Base-by-base conservation (phyloP, 2,113 vertebrate species). In the Seriola quinqueradiata region DNA sequence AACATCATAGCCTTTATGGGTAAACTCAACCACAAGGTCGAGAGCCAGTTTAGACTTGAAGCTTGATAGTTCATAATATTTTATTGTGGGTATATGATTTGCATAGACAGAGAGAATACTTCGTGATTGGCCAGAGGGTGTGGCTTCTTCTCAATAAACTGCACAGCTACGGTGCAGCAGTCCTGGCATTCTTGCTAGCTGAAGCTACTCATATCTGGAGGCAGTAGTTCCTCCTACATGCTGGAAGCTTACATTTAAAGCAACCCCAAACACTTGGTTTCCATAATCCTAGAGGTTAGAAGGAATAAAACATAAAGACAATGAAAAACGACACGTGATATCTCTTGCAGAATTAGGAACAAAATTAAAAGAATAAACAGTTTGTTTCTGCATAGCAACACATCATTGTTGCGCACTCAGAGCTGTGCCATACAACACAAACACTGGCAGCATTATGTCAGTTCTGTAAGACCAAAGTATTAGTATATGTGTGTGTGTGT, bases 1-100 rank as follows among this genome's bases (percentile, higher is more conserved):
- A 70, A 89, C 74, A 36, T 73, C 40, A 38, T 42, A 75, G 79
- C 50, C 61, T 80, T 81, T 78, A 46, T 87, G 87, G 75, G 70
- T 86, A 66, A 89, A 85, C 68, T 72, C 60, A 76, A 74, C 60
- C 72, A 70, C 50, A 48, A 64, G 55, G 54, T 77, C 21, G 4
- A 59, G 71, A 48, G 61, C 57, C n/a, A 8, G 59, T 75, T 77
- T 77, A 42, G 75, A 69, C 57, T 82, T 60, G 23, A 58, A 60
- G 38, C 38, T 66, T 61, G 68, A 40, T 69, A 42, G 19, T 46
- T 76, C 6, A 3, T 42, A 54, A 54, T 81, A 70, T 63, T 60
- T 75, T 65, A 72, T 34, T 54, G 17, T 65, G 17, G 50, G 38
- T 6, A 71, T 23, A 64, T 70, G 7, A 66, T 82, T 17, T 70